Conservation (phyloP, 2,113 vertebrate species). For the Thinocorus orbignyianus region DNA sequence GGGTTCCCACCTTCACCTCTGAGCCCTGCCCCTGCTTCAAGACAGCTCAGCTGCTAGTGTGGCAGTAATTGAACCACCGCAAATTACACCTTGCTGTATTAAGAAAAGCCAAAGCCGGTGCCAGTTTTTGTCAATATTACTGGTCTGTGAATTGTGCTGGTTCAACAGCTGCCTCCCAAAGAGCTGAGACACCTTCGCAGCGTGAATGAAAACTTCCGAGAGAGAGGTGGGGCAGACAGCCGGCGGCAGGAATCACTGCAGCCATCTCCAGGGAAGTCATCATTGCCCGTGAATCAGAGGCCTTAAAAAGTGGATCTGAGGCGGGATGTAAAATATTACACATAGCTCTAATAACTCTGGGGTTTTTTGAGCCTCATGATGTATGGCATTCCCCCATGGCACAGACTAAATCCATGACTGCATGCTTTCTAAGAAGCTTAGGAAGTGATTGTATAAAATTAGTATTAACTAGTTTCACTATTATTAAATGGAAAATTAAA, state of each 20-base stretch:
- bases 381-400: constrained; percentile 43
- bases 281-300: constrained; percentile 19
- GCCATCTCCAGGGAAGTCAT: neutral
- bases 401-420: constrained; percentile 57
- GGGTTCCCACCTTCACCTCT: constrained; percentile 7
- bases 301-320: constrained; percentile 26
- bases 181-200: constrained; percentile 4
- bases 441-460: constrained; percentile 70
- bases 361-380: constrained; percentile 27
- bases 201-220: neutral
- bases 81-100: constrained; percentile 28
- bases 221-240: constrained; percentile 50
- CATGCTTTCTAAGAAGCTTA: constrained; percentile 71
- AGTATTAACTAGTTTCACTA: constrained; percentile 68
- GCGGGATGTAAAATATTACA: constrained; percentile 33
- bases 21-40: neutral
- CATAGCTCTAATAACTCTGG: constrained; percentile 48
- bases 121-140: constrained; percentile 34
- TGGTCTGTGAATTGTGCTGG: neutral
- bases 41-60: constrained; percentile 31
- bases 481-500: constrained; percentile 71
- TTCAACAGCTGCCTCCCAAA: constrained; percentile 35
- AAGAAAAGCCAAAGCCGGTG: neutral
- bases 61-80: constrained; percentile 15
- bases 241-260: constrained; percentile 11